Base-by-base conservation (phyloP, 2,888 invertebrate genomes). In the Troglohyphantes excavatus region DNA sequence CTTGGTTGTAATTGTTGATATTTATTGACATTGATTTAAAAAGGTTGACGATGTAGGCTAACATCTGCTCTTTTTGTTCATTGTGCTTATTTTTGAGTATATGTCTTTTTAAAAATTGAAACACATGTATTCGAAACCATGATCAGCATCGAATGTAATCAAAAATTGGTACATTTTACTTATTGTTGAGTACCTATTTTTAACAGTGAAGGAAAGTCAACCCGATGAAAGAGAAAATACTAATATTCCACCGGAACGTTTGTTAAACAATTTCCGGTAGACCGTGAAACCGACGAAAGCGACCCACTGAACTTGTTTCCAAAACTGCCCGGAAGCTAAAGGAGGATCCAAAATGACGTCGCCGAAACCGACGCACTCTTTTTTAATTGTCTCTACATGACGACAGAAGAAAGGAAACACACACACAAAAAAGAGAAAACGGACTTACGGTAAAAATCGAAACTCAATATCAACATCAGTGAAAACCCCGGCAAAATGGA, bases 301-400 rank as follows among this genome's bases (percentile, higher is more conserved):
- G 85, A 39, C 76, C 85, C 61, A 86, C 78, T 86, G 85, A 86
- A 86, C 85, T 86, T 86, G 76, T 86, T 83, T 86, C 78, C 59
- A 23, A 39, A 29, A 67, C 81, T 59, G 68, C 78, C 76, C 76
- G 85, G 76, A 78, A 76, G 70, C 70, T 21, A 61, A 53, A n/a
- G 26, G 27, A 26, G 73, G 85, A 76, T 78, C 78, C 78, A 43
- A 19, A 23, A 63, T 86, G 85, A 86, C 85, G 67, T 86, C 33
- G 33, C 19, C 2, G 33, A 43, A 43, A 70, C 13, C 82, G 82
- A 26, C 21, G n/a, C n/a, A n/a, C n/a, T n/a, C n/a, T n/a, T n/a
- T 19, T 82, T 76, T 84, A 84, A 84, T 84, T 84, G 84, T 84
- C 84, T 75, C 59, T 9, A 5, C 6, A 53, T 27, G 17, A 53